Conservation (phyloP, 2,113 vertebrate genomes). For the Macrotis lagotis region DNA sequence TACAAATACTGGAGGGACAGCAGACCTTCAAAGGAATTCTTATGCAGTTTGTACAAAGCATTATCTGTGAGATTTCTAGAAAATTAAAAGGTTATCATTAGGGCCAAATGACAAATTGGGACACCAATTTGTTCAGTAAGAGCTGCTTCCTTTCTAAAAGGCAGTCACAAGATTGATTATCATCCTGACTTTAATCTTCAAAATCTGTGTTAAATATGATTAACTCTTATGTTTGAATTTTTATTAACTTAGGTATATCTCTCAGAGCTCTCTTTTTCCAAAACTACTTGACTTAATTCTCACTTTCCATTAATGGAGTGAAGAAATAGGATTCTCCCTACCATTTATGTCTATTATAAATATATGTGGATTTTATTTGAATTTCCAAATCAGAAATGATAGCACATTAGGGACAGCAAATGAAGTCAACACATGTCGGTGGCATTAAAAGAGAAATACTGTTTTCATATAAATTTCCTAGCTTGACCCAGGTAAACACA, state of each 20-base stretch:
- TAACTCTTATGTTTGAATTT: background rate
- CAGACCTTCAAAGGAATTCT: conserved; percentile 77
- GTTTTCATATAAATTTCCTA: background rate
- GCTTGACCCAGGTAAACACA: background rate
- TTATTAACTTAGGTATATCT: background rate
- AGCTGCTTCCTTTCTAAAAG: background rate
- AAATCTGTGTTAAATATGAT: background rate
- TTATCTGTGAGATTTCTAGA: conserved; percentile 77
- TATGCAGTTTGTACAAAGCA: conserved; percentile 65
- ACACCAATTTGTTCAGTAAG: background rate
- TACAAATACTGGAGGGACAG: conserved; percentile 79
- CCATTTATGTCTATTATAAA: background rate
- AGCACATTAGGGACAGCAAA: background rate
- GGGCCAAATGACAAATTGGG: conserved; percentile 21
- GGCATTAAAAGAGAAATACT: background rate
- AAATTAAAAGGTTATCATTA: conserved; percentile 22
- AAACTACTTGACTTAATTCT: background rate
- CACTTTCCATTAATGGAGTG: background rate
- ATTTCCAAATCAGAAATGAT: background rate
- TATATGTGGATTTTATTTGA: background rate
- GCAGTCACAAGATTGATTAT: background rate
- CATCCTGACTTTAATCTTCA: background rate
- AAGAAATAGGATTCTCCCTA: background rate
- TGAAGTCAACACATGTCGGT: background rate
- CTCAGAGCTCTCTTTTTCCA: background rate